Evolutionary conservation across 2,888 invertebrate genomes (phyloP), one percentile per base, ranked within the genome.

Genomic region (Pherbina coryleti): DNA sequence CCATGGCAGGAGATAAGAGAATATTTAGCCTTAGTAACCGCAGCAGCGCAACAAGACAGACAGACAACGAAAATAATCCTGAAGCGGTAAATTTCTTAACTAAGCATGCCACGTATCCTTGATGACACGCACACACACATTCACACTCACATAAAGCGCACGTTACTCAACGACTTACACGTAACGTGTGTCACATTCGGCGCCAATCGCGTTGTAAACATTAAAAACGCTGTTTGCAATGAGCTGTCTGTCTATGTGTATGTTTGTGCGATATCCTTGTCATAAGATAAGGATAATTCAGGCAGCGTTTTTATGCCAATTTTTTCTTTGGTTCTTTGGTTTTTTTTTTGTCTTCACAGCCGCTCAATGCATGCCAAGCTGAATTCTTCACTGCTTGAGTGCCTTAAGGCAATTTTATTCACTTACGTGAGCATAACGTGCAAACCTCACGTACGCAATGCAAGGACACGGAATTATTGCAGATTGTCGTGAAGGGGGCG

Each of bases 341-440:
- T 64, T 64, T 71, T 31, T 70, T 76, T 79, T 83, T 11, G 11
- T 44, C 1, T 83, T 81, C 84, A 86, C 83, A 83, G 86, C 85
- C 85, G 84, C 83, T 84, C 84, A 84, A 84, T 84, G 85, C 86
- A 84, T 85, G 85, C 84, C 81, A 74, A 75, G 83, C 79, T 81
- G 73, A 57, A 79, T 82, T 84, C 74, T 77, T 80, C 83, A 82
- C 77, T 85, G 79, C 82, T 83, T 85, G 87, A 88, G 87, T 87
- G 85, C 88, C 87, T 87, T 85, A 84, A 84, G 87, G 87, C 87
- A 85, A 82, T 87, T 87, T 87, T 87, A 87, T 87, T 87, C 88
- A 87, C 87, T 87, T 88, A 87, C 83, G 83, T 84, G 84, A 84
- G 85, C 87, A 85, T 87, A 88, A 87, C 84, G 85, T 84, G 86